Conservation (phyloP, 2,797 vertebrate genomes). For the Eulemur mongoz region DNA sequence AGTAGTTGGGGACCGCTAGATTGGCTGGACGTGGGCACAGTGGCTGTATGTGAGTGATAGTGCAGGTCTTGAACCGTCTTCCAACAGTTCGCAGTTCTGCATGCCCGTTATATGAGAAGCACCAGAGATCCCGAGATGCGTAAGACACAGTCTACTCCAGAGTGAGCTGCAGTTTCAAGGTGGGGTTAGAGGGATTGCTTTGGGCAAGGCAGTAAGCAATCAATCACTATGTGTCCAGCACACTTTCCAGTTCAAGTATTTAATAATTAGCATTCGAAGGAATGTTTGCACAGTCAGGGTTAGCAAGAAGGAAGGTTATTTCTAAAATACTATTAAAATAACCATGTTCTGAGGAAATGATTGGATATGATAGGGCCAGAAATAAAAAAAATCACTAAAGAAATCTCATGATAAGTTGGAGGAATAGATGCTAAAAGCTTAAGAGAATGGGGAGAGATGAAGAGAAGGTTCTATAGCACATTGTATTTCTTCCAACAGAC, state of each 20-base stretch:
- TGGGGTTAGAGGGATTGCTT: neutral
- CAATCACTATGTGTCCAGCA: neutral
- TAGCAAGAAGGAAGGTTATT: neutral
- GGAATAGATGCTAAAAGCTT: neutral
- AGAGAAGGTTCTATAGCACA: neutral
- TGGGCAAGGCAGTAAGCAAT: neutral
- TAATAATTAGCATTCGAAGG: neutral
- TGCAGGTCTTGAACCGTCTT: neutral
- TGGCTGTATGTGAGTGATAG: neutral
- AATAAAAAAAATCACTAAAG: neutral
- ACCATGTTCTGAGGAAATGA: neutral
- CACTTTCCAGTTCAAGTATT: neutral
- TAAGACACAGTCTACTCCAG: neutral
- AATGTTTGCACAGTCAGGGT: neutral
- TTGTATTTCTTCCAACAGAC: neutral
- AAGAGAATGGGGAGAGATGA: neutral
- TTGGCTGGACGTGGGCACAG: neutral
- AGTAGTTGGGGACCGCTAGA: neutral
- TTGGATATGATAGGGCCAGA: neutral
- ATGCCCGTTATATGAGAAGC: neutral
- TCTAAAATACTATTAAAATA: neutral
- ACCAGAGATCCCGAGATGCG: neutral
- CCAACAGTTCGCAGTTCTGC: neutral
- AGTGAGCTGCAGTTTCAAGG: neutral
- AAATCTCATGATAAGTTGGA: neutral